Conservation (phyloP, 2,113 vertebrate genomes). For the Scomber scombrus region DNA sequence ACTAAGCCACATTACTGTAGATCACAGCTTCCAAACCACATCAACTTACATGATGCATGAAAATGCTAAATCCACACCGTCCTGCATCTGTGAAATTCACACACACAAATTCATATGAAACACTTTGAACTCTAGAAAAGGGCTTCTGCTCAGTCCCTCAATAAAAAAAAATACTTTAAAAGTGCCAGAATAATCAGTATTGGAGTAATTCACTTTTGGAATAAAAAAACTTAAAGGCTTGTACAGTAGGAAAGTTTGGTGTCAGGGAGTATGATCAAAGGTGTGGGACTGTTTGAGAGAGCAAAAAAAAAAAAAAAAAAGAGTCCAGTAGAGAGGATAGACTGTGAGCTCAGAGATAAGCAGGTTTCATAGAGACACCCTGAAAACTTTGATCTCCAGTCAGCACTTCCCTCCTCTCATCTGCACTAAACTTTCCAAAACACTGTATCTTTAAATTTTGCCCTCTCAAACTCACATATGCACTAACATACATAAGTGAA, state of each 20-base stretch:
- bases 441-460: conserved; percentile 28
- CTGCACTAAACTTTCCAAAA: conserved; percentile 39
- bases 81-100: no score
- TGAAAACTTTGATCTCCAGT: conserved; percentile 64
- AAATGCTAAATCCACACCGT: no score
- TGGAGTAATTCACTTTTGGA: neutral
- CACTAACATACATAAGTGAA: conserved; percentile 19
- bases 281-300: conserved; percentile 5
- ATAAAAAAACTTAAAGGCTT: neutral
- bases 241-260: neutral
- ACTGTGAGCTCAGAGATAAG: conserved; percentile 43
- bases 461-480: neutral
- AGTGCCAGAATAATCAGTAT: neutral
- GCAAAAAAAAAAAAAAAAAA: neutral
- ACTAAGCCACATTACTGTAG: neutral
- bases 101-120: no score
- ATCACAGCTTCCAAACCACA: conserved; percentile 14
- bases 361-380: conserved; percentile 30
- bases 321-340: neutral
- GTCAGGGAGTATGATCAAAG: conserved; percentile 30
- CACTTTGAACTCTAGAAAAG: neutral
- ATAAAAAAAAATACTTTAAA: neutral
- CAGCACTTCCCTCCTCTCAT: conserved; percentile 57
- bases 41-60: neutral
- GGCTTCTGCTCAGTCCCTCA: neutral